A percentile compares a stretch with the other conserved stretches of the same genome.
Conservation (phyloP, 1,140 invertebrate species). For the Aphidius gifuensis region DNA sequence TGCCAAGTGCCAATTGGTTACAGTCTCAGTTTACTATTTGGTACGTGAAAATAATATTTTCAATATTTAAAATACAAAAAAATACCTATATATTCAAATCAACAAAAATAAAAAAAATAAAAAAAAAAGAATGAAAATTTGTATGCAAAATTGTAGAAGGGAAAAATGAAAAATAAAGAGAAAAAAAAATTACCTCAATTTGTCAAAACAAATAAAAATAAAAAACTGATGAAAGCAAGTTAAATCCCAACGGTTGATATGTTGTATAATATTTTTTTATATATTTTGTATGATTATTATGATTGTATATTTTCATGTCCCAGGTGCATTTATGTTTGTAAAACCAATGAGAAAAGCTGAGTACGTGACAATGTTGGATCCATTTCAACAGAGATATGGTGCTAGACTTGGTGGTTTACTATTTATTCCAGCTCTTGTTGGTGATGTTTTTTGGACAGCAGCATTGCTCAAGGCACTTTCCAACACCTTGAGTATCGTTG, state of each 20-base stretch:
- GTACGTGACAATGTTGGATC: slow-evolving; percentile 85
- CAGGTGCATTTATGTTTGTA: slow-evolving; percentile 77
- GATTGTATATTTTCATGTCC: neutral
- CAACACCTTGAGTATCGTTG: slow-evolving; percentile 50
- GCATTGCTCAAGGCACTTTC: slow-evolving; percentile 78
- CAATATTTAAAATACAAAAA: neutral
- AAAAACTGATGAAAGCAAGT: slow-evolving; percentile 17
- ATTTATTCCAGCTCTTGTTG: slow-evolving; percentile 75
- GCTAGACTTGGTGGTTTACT: slow-evolving; percentile 73
- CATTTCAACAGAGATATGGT: slow-evolving; percentile 76
- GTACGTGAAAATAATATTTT: slow-evolving; percentile 48
- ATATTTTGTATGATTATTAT: no score
- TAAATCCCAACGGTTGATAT: no score
- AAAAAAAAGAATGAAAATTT: neutral
- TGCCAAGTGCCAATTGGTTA: slow-evolving; percentile 82
- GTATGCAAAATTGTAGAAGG: neutral
- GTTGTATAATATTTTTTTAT: no score
- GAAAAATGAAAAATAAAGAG: no score
- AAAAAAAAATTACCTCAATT: no score
- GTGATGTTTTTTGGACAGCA: slow-evolving; percentile 76
- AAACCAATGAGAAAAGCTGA: slow-evolving; percentile 76
- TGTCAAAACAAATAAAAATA: no score
- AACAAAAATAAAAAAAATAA: neutral
- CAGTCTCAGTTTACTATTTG: slow-evolving; percentile 71
- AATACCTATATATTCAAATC: no score